phyloP scores from a whole-genome alignment of 1,140 invertebrate genomes.

The Aphidius gifuensis region DNA sequence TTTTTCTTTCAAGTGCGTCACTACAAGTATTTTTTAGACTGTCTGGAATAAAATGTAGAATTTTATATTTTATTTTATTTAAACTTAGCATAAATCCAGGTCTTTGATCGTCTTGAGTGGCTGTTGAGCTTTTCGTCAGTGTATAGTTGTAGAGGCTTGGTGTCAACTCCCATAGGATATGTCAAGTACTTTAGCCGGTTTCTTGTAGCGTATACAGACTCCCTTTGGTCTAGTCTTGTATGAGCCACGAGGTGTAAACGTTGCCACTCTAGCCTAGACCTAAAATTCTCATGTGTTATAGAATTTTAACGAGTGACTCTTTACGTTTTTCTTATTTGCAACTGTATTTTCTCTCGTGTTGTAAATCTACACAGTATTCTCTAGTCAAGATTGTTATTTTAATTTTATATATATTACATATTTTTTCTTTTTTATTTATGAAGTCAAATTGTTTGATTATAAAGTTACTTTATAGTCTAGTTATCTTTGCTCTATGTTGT shows the following conservation, averaged over 20 bases:
- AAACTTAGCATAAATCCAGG: too few species aligned
- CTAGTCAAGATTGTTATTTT: not conserved
- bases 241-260: not conserved
- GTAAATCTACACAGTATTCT: too few species aligned
- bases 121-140: too few species aligned
- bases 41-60: too few species aligned
- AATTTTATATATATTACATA: too few species aligned
- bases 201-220: not conserved
- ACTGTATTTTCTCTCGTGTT: not conserved
- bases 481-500: too few species aligned
- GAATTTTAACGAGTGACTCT: slow-evolving; percentile 7
- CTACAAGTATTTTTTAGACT: too few species aligned
- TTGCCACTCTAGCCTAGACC: slow-evolving; percentile 8
- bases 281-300: slow-evolving; percentile 5
- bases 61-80: too few species aligned
- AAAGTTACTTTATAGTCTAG: too few species aligned
- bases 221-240: slow-evolving; percentile 4
- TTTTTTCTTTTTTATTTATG: not conserved
- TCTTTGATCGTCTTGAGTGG: too few species aligned
- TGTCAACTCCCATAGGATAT: not conserved
- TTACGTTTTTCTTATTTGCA: not conserved
- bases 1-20: too few species aligned
- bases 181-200: slow-evolving; percentile 3
- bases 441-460: not conserved
- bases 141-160: too few species aligned